Evolutionary conservation across 2,113 vertebrate species (phyloP).

Genomic region (Equus przewalskii): DNA sequence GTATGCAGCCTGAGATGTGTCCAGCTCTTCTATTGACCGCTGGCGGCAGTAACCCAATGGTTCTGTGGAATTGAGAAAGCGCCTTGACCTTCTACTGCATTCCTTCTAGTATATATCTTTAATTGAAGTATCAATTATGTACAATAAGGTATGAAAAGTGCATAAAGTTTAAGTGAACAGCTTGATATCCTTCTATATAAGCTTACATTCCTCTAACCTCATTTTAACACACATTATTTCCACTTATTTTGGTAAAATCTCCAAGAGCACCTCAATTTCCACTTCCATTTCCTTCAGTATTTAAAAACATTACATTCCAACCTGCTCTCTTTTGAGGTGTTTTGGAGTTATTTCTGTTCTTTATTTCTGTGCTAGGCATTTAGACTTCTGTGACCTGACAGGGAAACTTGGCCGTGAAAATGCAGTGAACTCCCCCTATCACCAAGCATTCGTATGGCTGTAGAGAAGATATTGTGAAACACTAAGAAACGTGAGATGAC

Average conservation of each 20-base stretch:
- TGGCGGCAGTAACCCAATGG: accelerated
- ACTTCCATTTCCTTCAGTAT: not conserved
- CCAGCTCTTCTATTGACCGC: not conserved
- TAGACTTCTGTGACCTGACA: not conserved
- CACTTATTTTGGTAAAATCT: not conserved
- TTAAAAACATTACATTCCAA: not conserved
- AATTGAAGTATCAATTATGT: not conserved
- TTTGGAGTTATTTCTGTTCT: not conserved
- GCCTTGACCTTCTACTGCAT: not conserved
- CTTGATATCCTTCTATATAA: not conserved
- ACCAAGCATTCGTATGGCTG: not conserved
- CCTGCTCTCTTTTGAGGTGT: not conserved
- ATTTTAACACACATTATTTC: not conserved
- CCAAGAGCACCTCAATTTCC: not conserved
- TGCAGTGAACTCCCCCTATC: not conserved
- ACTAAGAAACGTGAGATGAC: not conserved
- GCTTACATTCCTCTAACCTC: not conserved
- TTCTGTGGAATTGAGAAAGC: not conserved
- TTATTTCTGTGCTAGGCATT: not conserved
- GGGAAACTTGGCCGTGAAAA: not conserved
- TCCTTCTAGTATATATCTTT: not conserved
- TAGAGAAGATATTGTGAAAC: not conserved
- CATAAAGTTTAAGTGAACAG: not conserved
- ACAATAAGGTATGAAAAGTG: not conserved
- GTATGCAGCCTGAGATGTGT: not conserved